These are phyloP conservation scores for Hapalemur alaotrensis DNA, from an alignment of 2,797 vertebrate species.

Conservation along the genomic window DNA sequence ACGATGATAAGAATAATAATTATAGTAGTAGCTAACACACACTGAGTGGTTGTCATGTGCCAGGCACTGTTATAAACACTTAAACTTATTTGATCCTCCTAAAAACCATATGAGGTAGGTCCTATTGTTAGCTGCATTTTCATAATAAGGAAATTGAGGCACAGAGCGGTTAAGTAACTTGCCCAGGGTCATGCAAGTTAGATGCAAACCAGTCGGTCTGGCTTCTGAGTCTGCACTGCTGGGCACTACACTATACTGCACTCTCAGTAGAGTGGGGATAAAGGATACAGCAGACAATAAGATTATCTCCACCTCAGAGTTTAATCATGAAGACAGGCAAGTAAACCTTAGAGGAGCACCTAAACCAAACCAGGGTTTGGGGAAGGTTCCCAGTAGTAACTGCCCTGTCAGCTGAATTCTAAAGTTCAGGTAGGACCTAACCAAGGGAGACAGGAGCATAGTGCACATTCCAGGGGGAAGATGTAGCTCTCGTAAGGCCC, in stretches of 20 bases:
- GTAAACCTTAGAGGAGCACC: neutral
- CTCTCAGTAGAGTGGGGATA: neutral
- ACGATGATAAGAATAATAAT: neutral
- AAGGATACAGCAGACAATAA: neutral
- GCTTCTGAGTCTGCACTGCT: neutral
- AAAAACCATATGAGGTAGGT: neutral
- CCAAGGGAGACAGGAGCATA: fast-evolving
- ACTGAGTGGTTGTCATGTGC: neutral
- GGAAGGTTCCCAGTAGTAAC: neutral
- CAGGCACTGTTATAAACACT: neutral
- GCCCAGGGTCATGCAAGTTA: neutral
- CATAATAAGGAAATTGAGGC: neutral
- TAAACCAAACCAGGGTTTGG: neutral
- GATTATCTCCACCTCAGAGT: neutral
- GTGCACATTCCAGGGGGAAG: neutral
- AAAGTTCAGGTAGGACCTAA: neutral
- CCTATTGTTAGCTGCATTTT: neutral
- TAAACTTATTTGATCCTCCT: neutral
- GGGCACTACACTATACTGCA: too few species aligned
- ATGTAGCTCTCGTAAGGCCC: neutral
- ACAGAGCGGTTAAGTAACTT: neutral
- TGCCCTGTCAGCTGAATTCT: neutral
- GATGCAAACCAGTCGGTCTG: neutral
- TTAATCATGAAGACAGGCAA: neutral
- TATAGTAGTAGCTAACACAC: neutral